Evolutionary conservation across 2,888 invertebrate species (phyloP).

Genomic region (Lacanobia oleracea): DNA sequence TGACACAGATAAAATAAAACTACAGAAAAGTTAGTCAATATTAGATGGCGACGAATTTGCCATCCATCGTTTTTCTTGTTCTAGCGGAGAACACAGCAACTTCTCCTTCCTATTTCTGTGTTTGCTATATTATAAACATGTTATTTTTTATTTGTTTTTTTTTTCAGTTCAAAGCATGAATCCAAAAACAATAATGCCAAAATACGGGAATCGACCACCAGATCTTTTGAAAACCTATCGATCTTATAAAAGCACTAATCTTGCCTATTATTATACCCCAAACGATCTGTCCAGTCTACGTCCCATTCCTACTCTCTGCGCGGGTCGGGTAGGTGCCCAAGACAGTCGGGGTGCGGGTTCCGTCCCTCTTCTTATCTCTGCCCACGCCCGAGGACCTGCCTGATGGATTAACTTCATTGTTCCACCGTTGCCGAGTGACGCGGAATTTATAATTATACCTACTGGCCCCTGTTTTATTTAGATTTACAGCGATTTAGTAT

Average conservation of each 20-base stretch:
- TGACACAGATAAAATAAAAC: no score
- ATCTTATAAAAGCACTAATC: background rate
- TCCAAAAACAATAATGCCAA: no score
- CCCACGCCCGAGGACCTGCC: slow-evolving; percentile 88
- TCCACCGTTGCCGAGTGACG: slow-evolving; percentile 87
- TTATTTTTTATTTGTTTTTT: no score
- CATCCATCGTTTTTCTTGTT: no score
- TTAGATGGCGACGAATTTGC: no score
- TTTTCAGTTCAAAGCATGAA: no score
- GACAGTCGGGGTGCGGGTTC: slow-evolving; percentile 82
- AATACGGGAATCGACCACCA: no score
- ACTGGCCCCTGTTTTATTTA: slow-evolving; percentile 74
- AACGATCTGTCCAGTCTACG: slow-evolving; percentile 53
- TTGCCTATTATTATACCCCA: background rate
- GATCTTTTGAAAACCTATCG: background rate
- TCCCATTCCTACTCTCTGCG: slow-evolving; percentile 62
- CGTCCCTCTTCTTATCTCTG: slow-evolving; percentile 89
- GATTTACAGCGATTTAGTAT: slow-evolving; percentile 65
- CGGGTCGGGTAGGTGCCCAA: slow-evolving; percentile 83
- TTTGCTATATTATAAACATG: no score
- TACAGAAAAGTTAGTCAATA: no score
- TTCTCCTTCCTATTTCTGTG: no score
- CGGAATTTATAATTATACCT: slow-evolving; percentile 88
- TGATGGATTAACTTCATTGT: slow-evolving; percentile 91
- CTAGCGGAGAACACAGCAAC: no score